Evolutionary conservation across 2,797 vertebrate species (phyloP).

Genomic region (Halcyon smyrnensis): DNA sequence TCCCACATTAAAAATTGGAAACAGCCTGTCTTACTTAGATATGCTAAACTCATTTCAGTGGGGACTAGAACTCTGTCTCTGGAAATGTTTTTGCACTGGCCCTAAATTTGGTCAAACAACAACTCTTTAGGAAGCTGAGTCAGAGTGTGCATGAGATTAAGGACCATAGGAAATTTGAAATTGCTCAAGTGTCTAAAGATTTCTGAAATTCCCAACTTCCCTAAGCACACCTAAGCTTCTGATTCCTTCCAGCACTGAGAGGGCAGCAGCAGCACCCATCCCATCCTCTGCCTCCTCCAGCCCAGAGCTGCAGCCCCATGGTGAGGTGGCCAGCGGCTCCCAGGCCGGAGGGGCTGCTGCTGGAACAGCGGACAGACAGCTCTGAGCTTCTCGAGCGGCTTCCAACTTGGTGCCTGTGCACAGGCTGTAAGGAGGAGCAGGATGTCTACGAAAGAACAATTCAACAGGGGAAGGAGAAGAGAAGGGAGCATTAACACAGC

Average conservation of each 20-base stretch:
- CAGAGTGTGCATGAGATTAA: neutral
- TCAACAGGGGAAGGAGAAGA: too few relatives aligned
- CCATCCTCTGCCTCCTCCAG: neutral
- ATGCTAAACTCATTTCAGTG: neutral
- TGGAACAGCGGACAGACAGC: fast-evolving
- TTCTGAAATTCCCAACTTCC: neutral
- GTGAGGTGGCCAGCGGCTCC: fast-evolving
- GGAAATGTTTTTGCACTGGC: neutral
- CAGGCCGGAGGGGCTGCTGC: too few relatives aligned
- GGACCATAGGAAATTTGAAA: neutral
- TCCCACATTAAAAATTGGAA: neutral
- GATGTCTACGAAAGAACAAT: neutral
- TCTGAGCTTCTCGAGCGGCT: fast-evolving
- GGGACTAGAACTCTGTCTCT: neutral
- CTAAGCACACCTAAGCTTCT: neutral
- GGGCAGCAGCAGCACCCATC: neutral
- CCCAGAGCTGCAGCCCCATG: fast-evolving
- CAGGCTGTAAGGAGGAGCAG: too few relatives aligned
- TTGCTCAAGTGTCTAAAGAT: neutral
- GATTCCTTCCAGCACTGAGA: fast-evolving
- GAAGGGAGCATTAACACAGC: too few relatives aligned
- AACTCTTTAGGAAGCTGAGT: neutral
- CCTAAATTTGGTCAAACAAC: neutral
- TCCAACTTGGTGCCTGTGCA: fast-evolving
- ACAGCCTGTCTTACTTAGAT: neutral